phyloP scores from a whole-genome alignment of 2,797 vertebrate species.

The Cyprinella venusta region DNA sequence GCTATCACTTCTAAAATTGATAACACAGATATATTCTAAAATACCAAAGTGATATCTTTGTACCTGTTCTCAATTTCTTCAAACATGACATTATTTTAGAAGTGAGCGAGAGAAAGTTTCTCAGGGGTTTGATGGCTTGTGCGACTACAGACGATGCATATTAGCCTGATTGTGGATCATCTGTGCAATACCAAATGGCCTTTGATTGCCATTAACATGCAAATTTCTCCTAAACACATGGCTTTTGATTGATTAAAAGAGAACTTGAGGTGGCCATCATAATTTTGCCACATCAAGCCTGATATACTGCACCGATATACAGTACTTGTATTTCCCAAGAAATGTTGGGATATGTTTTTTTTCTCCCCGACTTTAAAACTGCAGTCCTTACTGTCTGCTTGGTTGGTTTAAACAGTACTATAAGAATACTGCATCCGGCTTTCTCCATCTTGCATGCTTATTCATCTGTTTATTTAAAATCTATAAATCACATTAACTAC shows the following conservation, averaged over 20 bases:
- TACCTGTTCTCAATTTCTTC: constrained; percentile 24
- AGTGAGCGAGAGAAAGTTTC: constrained; percentile 56
- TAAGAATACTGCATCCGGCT: constrained; percentile 36
- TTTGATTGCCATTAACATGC: constrained; percentile 61
- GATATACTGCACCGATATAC: constrained; percentile 63
- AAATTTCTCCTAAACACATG: constrained; percentile 74
- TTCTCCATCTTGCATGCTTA: constrained; percentile 42
- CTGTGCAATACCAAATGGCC: constrained; percentile 18
- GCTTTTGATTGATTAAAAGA: constrained; percentile 71
- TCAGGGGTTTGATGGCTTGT: constrained; percentile 50
- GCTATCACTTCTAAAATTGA: constrained; percentile 29
- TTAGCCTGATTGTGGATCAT: constrained; percentile 32
- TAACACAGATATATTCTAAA: constrained; percentile 47
- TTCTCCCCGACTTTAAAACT: constrained; percentile 57
- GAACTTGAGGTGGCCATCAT: constrained; percentile 61
- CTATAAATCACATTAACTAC: constrained; percentile 34
- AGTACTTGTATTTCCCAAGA: constrained; percentile 54
- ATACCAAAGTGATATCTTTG: constrained; percentile 11
- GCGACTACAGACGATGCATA: constrained; percentile 47
- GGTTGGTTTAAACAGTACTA: constrained; percentile 48
- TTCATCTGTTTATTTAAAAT: constrained; percentile 38
- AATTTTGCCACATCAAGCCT: constrained; percentile 61
- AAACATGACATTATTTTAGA: constrained; percentile 20
- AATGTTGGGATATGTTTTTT: constrained; percentile 60
- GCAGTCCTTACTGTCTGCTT: constrained; percentile 51